Evolutionary conservation across 2,888 invertebrate genomes (phyloP).

Genomic region (Ectemnius cavifrons): DNA sequence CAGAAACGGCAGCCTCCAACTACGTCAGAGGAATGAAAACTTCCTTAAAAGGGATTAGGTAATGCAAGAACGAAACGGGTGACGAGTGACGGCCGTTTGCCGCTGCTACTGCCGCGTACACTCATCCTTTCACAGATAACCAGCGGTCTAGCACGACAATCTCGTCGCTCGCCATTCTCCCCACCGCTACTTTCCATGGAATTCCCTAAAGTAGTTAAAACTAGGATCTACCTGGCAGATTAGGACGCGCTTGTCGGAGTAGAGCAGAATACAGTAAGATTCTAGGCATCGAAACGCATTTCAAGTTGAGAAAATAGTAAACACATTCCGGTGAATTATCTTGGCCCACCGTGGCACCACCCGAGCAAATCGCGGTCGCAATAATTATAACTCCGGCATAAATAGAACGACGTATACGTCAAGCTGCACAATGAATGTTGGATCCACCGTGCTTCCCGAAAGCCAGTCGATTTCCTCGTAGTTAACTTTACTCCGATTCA

Average conservation of each 20-base stretch:
- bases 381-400: not conserved
- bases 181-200: constrained; percentile 37
- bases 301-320: not conserved
- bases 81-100: too few species aligned
- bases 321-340: not conserved
- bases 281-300: too few species aligned
- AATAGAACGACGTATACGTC: not conserved
- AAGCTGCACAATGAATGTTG: not conserved
- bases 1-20: constrained; percentile 27
- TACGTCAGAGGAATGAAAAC: constrained; percentile 21
- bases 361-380: not conserved
- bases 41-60: constrained; percentile 60
- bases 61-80: constrained; percentile 17
- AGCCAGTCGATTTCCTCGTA: not conserved
- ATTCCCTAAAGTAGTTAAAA: constrained; percentile 30
- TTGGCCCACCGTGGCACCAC: constrained; percentile 3
- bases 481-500: too few species aligned
- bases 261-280: too few species aligned
- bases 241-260: not conserved
- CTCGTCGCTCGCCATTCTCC: constrained; percentile 57
- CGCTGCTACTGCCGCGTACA: constrained; percentile 1
- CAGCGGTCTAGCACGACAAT: constrained; percentile 52
- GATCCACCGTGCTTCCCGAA: not conserved
- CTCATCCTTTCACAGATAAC: constrained; percentile 37
- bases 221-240: not conserved